Evolutionary conservation across 2,797 vertebrate genomes (phyloP), one percentile per base, ranked within the genome.

Genomic region (Okamejei kenojei): DNA sequence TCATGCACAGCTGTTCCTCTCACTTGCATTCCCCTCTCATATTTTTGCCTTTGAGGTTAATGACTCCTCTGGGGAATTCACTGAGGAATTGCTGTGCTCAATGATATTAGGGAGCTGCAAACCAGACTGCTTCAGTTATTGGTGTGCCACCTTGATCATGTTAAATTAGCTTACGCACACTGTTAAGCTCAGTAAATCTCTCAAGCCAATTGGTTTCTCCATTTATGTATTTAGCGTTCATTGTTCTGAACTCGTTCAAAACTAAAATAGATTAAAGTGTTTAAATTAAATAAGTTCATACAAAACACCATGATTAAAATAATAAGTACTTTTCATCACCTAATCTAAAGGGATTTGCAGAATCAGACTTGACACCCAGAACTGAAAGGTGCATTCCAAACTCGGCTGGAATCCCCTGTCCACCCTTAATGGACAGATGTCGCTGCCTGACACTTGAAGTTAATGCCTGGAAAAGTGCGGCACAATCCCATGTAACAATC

Each of bases 11-110:
- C 32, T 71, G 86, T 35, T 86, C 38, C 7, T 1, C 17, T 90
- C 7, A 23, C 63, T 26, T 32, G n/a, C n/a, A 35, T 38, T 90
- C n/a, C 63, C 35, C 68, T 90, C 63, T 71, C 17, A 15, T 90
- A 68, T 90, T 90, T 35, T 68, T 90, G 86, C 1, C 86, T 71
- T 90, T 23, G 65, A 90, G 86, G 65, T 71, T 90, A 68, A 90
- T 90, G n/a, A 71, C n/a, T 61, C 29, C 81, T 29, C 21, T 65
- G 29, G 29, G 84, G 61, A 88, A 65, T 65, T 68, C 17, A 23
- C n/a, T 90, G 65, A 90, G 65, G 3, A 29, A 61, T 23, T 61
- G 58, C 1, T 84, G 45, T 90, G 86, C n/a, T 35, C 86, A 68
- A 9, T 68, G n/a, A 68, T 90, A 90, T 9, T 9, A 17, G 15